Evolutionary conservation across 1,140 invertebrate species (phyloP), one percentile per base, ranked within the genome.

Genomic region (Streblospio benedicti): DNA sequence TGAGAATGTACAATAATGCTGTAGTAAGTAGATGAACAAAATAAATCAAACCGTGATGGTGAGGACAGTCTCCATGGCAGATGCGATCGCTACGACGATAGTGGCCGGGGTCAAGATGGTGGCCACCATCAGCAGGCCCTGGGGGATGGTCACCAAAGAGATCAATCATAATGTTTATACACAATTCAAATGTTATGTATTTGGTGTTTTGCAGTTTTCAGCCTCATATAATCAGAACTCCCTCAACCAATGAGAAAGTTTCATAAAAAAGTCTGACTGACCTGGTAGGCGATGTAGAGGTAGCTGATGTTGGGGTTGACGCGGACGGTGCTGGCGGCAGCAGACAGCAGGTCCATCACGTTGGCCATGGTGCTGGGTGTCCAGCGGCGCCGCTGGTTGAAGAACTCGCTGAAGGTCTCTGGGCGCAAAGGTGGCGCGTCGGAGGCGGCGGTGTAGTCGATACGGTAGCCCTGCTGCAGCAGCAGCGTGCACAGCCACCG

Each of bases 301-400:
- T 79, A 74, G 0, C 82, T 83, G 56, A 85, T 83, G 63, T 83
- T 81, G 44, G 82, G 77, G 66, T 85, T 85, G 20, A 81, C 74
- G 52, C 72, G 68, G 2, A 83, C 75, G 2, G 82, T 82, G 57
- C 72, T 72, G 61, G 76, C 75, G 60, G 79, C 81, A 61, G 82
- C 81, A 23, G 68, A 65, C 0, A 85, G 68, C 2, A 85, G 66
- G 67, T 85, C 84, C 45, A 84, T 69, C 35, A 84, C 82, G 67
- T 84, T 84, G 33, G 84, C 83, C 73, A 85, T 80, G 5, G 84
- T 85, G 2, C 82, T 83, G 3, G 84, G 84, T 55, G 83, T 81
- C 83, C 84, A 85, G 27, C 83, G 69, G 38, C 84, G 70, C 12
- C 83, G 68, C 69, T 84, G 83, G 59, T 74, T 73, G 59, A 71